Base-by-base conservation (phyloP, 2,797 vertebrate species). In the Danio choprae region DNA sequence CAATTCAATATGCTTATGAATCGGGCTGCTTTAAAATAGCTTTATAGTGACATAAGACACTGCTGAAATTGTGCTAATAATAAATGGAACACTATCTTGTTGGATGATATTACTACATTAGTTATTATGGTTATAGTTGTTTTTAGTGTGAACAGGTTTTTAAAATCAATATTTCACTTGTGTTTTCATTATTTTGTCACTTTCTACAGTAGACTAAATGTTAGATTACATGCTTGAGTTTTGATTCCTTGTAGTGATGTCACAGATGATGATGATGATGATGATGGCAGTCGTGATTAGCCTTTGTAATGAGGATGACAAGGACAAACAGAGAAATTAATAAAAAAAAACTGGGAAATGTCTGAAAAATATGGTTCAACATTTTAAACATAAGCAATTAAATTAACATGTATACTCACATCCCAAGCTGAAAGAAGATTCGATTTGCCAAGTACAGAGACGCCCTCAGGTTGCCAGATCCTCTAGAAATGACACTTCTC, bases 341-440 rank as follows among this genome's bases (percentile, higher is more conserved):
- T 9, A 29, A 29, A 29, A 62, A 50, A 11, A 74, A n/a, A 1
- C 0, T 4, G 53, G n/a, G 40, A 43, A 72, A 55, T 43, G 40
- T 16, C 13, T 4, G 9, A 63, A 8, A 59, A 20, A 50, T 60
- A 12, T 22, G n/a, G 6, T 60, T 4, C 22, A 48, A 48, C 40
- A 18, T 48, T 18, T 48, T 20, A 55, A 51, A 18, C 43, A 60
- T 50, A 3, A 62, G 44, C 38, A 41, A 50, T 6, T 1, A 65
- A 22, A 68, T 40, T 7, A 68, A 67, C 58, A 46, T 12, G 36
- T 18, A 43, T 70, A 78, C 56, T 78, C 36, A 43, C 76, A 46
- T 40, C 16, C 1, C 38, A 44, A 18, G 22, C 13, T 7, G 40
- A 46, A 65, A 55, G 48, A 63, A 51, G 50, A 77, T 44, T 76